Evolutionary conservation across 2,797 vertebrate genomes (phyloP).

Genomic region (Lophius americanus): DNA sequence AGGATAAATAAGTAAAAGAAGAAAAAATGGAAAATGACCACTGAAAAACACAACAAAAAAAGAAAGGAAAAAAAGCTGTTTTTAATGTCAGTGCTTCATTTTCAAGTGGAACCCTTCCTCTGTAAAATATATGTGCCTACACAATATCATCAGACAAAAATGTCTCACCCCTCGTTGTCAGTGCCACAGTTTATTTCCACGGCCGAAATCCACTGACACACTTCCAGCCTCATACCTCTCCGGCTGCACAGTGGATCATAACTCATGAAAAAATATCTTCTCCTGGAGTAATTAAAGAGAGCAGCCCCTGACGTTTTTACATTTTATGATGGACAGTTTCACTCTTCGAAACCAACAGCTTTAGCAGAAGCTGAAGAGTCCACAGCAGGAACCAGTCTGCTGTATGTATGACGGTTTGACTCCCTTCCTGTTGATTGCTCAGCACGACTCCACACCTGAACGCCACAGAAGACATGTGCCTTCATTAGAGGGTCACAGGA

Average conservation of each 20-base stretch:
- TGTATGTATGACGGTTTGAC: conserved; percentile 17
- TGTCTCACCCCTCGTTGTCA: too few relatives aligned
- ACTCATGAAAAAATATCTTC: neutral
- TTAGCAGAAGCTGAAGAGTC: conserved; percentile 12
- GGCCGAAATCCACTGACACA: neutral
- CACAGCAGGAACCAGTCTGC: conserved; percentile 14
- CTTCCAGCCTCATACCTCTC: conserved; percentile 25
- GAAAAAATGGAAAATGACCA: too few relatives aligned
- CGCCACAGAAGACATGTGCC: conserved; percentile 48
- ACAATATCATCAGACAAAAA: too few relatives aligned
- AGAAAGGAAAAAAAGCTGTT: too few relatives aligned
- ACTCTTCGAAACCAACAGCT: conserved; percentile 2
- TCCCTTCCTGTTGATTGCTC: conserved; percentile 26
- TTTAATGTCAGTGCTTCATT: too few relatives aligned
- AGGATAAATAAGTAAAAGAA: too few relatives aligned
- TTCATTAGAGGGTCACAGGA: conserved; percentile 33
- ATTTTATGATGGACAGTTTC: neutral
- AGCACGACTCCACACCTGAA: conserved; percentile 54
- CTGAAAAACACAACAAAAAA: too few relatives aligned
- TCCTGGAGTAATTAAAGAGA: conserved; percentile 9
- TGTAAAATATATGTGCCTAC: too few relatives aligned
- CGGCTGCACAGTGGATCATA: conserved; percentile 21
- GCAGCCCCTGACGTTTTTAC: neutral
- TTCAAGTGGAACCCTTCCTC: too few relatives aligned
- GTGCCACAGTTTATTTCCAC: too few relatives aligned